phyloP scores from a whole-genome alignment of 2,113 vertebrate genomes.

The Tichodroma muraria region DNA sequence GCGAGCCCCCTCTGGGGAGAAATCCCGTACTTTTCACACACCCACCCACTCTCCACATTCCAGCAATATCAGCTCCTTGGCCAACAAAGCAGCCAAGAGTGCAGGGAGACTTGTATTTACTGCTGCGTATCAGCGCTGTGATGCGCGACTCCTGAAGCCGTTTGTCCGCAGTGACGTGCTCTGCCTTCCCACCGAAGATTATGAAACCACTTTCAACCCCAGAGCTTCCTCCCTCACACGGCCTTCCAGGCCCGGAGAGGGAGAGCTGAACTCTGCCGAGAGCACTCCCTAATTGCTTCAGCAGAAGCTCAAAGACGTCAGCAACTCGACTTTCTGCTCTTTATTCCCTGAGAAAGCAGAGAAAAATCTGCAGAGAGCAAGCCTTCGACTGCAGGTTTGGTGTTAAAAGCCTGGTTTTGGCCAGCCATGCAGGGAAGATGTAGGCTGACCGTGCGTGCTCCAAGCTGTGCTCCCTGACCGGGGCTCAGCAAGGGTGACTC shows the following conservation, averaged over 20 bases:
- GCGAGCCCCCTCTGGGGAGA: fast-evolving
- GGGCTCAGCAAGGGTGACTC: neutral
- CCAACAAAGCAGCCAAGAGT: neutral
- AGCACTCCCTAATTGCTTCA: slow-evolving; percentile 41
- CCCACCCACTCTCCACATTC: neutral
- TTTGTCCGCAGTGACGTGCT: neutral
- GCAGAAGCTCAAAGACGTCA: slow-evolving; percentile 23
- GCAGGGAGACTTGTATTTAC: neutral
- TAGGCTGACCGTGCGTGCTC: neutral
- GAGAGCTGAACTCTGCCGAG: neutral
- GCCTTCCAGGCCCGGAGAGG: neutral
- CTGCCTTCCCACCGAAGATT: neutral
- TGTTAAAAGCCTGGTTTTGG: neutral
- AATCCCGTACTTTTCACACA: fast-evolving
- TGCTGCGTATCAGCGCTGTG: neutral
- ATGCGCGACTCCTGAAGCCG: neutral
- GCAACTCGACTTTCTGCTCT: neutral
- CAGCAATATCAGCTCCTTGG: neutral
- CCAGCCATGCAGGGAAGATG: neutral
- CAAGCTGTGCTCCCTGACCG: neutral
- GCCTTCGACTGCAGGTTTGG: neutral
- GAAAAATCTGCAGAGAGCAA: neutral
- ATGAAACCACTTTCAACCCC: neutral
- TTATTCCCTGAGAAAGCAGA: neutral
- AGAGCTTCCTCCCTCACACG: neutral